phyloP scores from a whole-genome alignment of 2,888 invertebrate genomes.

The Stenotaenia linearis region DNA sequence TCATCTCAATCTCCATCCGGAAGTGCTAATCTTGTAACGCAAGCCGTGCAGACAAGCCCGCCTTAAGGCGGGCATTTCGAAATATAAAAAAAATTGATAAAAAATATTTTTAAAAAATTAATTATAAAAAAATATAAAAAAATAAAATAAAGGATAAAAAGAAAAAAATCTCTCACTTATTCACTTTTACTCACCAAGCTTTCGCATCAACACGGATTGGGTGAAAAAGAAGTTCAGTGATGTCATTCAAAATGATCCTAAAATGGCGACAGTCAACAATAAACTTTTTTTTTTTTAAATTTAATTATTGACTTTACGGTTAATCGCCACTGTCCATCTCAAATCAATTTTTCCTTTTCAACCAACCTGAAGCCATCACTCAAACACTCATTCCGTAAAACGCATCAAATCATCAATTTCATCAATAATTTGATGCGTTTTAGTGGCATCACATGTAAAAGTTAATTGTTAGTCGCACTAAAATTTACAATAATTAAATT shows the following conservation, averaged over 20 bases:
- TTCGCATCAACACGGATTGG: neutral
- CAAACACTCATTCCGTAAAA: neutral
- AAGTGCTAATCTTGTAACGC: neutral
- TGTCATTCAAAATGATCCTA: neutral
- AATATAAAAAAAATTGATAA: neutral
- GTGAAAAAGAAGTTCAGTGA: neutral
- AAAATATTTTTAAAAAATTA: neutral
- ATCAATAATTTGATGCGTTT: no score
- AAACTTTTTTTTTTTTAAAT: neutral
- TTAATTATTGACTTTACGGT: neutral
- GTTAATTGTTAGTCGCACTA: no score
- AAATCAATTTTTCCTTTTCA: no score
- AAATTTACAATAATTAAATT: no score
- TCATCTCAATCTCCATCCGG: slow-evolving; percentile 5
- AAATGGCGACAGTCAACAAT: neutral
- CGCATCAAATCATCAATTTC: neutral
- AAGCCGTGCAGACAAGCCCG: neutral
- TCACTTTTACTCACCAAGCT: neutral
- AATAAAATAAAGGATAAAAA: neutral
- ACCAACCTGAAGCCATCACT: neutral
- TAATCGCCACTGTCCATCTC: neutral
- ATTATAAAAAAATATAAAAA: neutral
- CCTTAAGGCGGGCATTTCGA: neutral
- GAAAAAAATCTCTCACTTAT: neutral
- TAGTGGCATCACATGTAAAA: no score